Evolutionary conservation across 2,888 invertebrate genomes (phyloP).

Genomic region (Steinernema carpocapsae): DNA sequence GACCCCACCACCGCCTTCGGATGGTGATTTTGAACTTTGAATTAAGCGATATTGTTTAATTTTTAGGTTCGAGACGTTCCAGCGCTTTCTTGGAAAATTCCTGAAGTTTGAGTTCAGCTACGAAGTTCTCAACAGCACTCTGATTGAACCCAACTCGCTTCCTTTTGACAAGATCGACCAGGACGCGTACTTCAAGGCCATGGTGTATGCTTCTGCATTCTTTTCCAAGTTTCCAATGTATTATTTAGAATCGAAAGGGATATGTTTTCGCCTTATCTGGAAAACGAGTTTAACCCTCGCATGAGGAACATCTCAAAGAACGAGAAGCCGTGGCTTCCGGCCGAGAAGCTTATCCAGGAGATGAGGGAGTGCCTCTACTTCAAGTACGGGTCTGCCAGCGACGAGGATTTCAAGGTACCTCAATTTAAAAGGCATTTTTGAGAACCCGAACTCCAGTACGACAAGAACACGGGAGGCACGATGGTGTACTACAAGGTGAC

Average conservation of each 20-base stretch:
- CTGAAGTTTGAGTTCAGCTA: constrained; percentile 39
- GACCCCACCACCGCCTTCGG: constrained; percentile 36
- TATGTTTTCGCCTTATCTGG: constrained; percentile 30
- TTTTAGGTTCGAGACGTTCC: constrained; percentile 34
- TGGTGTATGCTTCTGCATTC: constrained; percentile 33
- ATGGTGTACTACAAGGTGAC: constrained; percentile 39
- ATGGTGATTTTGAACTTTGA: background rate
- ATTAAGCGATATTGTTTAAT: background rate
- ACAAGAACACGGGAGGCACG: constrained; percentile 36
- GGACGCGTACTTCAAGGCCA: constrained; percentile 39
- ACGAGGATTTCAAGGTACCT: constrained; percentile 37
- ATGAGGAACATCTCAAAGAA: constrained; percentile 26
- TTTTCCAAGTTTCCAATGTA: too few relatives aligned
- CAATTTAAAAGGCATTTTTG: background rate
- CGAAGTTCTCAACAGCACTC: constrained; percentile 37
- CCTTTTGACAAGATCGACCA: constrained; percentile 37
- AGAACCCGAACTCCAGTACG: constrained; percentile 20
- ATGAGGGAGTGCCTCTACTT: constrained; percentile 37
- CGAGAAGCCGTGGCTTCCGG: constrained; percentile 37
- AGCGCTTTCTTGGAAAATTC: constrained; percentile 36
- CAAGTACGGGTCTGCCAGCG: constrained; percentile 37
- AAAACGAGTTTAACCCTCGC: constrained; percentile 31
- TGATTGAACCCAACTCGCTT: constrained; percentile 34
- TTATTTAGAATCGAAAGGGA: constrained; percentile 36
- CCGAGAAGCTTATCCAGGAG: constrained; percentile 37